Evolutionary conservation across 2,888 invertebrate species (phyloP).

Genomic region (Brachyopa scutellaris): DNA sequence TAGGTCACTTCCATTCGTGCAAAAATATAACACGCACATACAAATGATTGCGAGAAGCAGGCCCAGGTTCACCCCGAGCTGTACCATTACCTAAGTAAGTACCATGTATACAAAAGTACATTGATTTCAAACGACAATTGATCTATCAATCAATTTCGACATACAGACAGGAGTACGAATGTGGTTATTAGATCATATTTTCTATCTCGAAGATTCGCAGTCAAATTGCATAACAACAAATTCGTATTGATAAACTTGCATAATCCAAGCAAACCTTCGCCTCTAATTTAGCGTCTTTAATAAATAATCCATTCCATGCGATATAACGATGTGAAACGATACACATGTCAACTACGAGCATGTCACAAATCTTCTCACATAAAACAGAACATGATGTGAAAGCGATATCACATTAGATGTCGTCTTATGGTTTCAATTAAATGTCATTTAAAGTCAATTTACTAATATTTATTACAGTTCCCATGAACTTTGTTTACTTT

Average conservation of each 20-base stretch:
- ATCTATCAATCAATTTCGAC: no score
- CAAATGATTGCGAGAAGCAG: no score
- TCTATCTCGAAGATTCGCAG: no score
- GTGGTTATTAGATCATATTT: no score
- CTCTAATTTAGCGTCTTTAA: background rate
- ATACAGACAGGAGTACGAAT: no score
- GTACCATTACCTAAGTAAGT: no score
- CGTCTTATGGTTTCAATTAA: constrained; percentile 24
- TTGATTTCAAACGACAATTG: no score
- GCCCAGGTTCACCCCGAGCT: no score
- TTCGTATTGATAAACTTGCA: background rate
- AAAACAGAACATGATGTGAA: background rate
- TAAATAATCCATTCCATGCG: background rate
- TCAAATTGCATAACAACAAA: no score
- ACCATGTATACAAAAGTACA: no score
- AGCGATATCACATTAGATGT: constrained; percentile 29
- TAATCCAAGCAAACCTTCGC: background rate
- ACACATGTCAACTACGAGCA: constrained; percentile 12
- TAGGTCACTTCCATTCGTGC: no score
- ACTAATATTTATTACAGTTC: constrained; percentile 22
- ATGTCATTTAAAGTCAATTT: constrained; percentile 19
- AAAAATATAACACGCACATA: no score
- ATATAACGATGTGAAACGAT: background rate
- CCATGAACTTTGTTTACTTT: constrained; percentile 30
- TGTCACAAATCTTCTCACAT: background rate